A percentile compares a stretch with the other conserved stretches of the same genome.
phyloP scores from a whole-genome alignment of 2,797 vertebrate genomes.

The Uromys caudimaculatus region DNA sequence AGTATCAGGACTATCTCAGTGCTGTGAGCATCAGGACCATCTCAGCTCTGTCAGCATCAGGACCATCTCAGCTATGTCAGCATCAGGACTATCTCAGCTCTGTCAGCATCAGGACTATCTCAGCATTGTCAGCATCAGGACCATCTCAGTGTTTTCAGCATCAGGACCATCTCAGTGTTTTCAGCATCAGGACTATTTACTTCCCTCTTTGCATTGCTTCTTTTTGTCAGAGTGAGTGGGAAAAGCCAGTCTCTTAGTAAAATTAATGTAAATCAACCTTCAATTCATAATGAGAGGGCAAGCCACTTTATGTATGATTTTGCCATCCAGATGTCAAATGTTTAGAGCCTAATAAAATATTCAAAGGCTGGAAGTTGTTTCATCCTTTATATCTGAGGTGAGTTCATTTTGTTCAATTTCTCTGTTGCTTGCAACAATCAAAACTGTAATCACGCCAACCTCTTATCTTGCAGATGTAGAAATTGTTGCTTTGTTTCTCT shows the following conservation, averaged over 20 bases:
- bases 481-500: slow-evolving; percentile 95
- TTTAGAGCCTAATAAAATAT: not conserved
- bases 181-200: not conserved
- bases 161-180: not conserved
- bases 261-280: not conserved
- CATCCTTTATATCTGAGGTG: not conserved
- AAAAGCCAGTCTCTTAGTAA: not conserved
- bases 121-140: not conserved
- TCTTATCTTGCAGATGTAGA: slow-evolving; percentile 94
- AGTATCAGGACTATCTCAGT: no score
- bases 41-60: not conserved
- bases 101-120: not conserved
- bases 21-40: no score
- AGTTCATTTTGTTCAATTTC: not conserved
- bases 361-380: not conserved
- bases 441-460: slow-evolving; percentile 86
- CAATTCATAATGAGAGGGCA: not conserved
- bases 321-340: not conserved
- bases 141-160: not conserved
- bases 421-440: not conserved
- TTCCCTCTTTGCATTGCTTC: not conserved
- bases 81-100: no score
- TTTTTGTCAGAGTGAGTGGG: not conserved
- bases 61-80: not conserved
- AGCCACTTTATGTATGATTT: not conserved